Conservation (phyloP, 2,113 vertebrate species). For the Lycaon pictus region DNA sequence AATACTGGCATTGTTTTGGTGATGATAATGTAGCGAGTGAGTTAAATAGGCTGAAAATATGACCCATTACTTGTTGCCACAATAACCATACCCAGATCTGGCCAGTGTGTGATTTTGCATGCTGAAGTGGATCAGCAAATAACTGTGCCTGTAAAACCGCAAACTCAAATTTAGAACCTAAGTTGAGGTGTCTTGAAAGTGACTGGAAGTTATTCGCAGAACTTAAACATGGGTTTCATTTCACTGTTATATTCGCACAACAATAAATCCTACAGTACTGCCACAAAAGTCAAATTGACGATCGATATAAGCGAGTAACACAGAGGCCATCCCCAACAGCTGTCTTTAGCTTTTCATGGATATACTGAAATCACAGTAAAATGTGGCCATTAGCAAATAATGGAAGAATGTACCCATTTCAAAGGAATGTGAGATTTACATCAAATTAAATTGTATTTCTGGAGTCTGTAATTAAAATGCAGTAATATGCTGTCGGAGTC, state of each 20-base stretch:
- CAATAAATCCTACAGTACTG: slow-evolving; percentile 57
- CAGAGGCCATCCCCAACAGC: neutral
- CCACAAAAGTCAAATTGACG: slow-evolving; percentile 59
- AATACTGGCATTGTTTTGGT: slow-evolving; percentile 30
- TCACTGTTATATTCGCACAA: slow-evolving; percentile 54
- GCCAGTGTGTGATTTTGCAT: slow-evolving; percentile 75
- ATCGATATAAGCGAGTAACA: slow-evolving; percentile 13
- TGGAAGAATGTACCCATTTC: slow-evolving; percentile 51
- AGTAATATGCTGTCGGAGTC: slow-evolving; percentile 45
- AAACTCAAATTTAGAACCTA: slow-evolving; percentile 80
- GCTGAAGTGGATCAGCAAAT: slow-evolving; percentile 75
- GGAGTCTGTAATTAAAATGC: slow-evolving; percentile 73
- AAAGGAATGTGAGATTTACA: slow-evolving; percentile 55
- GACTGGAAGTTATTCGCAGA: slow-evolving; percentile 78
- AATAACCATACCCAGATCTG: slow-evolving; percentile 37
- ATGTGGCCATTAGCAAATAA: neutral
- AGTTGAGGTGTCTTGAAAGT: slow-evolving; percentile 77
- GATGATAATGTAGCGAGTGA: slow-evolving; percentile 47
- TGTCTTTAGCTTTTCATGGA: neutral
- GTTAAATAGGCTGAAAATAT: slow-evolving; percentile 65
- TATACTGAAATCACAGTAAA: neutral
- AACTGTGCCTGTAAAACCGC: slow-evolving; percentile 74
- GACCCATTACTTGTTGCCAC: slow-evolving; percentile 67
- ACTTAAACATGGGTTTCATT: slow-evolving; percentile 79
- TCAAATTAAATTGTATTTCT: slow-evolving; percentile 57